Percentiles rank a stretch among this genome's conserved stretches.
Conservation (phyloP, 2,888 invertebrate species). For the Axea sp. region DNA sequence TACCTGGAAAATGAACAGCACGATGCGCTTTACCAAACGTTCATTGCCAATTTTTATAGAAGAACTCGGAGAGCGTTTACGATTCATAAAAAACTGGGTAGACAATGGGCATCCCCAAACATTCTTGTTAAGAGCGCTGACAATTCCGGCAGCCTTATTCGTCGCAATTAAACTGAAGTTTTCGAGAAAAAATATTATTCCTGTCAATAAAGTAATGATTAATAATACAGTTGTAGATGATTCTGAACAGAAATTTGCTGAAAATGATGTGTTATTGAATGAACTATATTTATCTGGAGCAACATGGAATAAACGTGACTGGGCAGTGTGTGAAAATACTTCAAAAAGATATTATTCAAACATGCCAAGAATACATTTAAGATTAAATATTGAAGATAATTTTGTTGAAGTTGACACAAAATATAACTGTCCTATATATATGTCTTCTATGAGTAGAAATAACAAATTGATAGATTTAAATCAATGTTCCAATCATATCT, state of each 20-base stretch:
- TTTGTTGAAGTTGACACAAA: not conserved
- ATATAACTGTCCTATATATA: constrained; percentile 38
- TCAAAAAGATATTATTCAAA: constrained; percentile 13
- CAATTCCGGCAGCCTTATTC: constrained; percentile 23
- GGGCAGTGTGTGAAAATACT: constrained; percentile 17
- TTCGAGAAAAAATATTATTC: constrained; percentile 21
- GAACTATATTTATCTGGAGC: constrained; percentile 43
- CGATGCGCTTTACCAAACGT: constrained; percentile 45
- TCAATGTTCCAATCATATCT: constrained; percentile 28
- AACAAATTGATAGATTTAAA: constrained; percentile 1
- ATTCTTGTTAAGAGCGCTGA: constrained; percentile 39
- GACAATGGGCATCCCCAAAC: constrained; percentile 45
- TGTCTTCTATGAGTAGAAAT: constrained; percentile 28
- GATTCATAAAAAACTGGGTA: constrained; percentile 46
- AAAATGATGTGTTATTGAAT: constrained; percentile 31
- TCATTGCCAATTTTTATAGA: constrained; percentile 45
- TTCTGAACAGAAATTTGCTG: constrained; percentile 1
- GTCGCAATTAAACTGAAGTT: constrained; percentile 41
- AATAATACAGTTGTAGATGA: constrained; percentile 26
- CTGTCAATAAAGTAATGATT: constrained; percentile 24
- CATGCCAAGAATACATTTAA: constrained; percentile 39
- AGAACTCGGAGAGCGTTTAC: constrained; percentile 47
- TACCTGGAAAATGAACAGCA: constrained; percentile 46
- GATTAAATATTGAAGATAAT: not conserved
- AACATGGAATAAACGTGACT: constrained; percentile 17